Base-by-base conservation (phyloP, 2,888 invertebrate species). In the Allacma fusca region DNA sequence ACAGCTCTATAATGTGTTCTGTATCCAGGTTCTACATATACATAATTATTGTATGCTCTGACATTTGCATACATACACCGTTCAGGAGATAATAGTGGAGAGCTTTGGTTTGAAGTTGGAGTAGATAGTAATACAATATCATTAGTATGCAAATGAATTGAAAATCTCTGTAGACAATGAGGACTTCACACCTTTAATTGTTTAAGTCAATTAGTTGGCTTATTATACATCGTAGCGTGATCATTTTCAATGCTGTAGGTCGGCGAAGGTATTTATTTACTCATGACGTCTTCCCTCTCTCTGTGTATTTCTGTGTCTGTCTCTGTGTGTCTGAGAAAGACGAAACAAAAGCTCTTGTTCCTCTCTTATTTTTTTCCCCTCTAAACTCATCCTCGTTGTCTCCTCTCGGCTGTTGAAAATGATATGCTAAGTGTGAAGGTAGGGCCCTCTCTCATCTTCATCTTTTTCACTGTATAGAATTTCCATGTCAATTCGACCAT, bases 211-310 rank as follows among this genome's bases (percentile, higher is more conserved):
- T 73, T 73, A 73, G 73, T 62, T 40, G 34, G 34, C 7, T 29
- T 29, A 59, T 70, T 23, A 34, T 73, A 26, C 43, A 9, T 40
- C 29, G 40, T 40, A 62, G 78, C 64, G 69, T 75, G 65, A 73
- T 62, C 70, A 62, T 72, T 78, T 76, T 78, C 78, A 75, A 78
- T 78, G 78, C 78, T 78, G 78, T 78, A 78, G 78, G 76, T 78
- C 75, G 50, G 50, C 43, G 23, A 7, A 75, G 65, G 65, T 65
- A 71, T 71, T 71, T 71, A 44, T 71, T 71, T 71, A 71, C 71
- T 34, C 70, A 57, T 71, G 71, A 43, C 40, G 44, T 57, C 70
- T 70, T 29, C 26, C n/a, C 70, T 23, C 5, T 69, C 44, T 23
- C 65, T 65, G 13, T 65, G 13, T 65, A 13, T 28, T 23, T 23